A percentile compares a stretch with the other conserved stretches of the same genome.
phyloP scores from a whole-genome alignment of 2,888 invertebrate species.

The Ectropis crepuscularia region DNA sequence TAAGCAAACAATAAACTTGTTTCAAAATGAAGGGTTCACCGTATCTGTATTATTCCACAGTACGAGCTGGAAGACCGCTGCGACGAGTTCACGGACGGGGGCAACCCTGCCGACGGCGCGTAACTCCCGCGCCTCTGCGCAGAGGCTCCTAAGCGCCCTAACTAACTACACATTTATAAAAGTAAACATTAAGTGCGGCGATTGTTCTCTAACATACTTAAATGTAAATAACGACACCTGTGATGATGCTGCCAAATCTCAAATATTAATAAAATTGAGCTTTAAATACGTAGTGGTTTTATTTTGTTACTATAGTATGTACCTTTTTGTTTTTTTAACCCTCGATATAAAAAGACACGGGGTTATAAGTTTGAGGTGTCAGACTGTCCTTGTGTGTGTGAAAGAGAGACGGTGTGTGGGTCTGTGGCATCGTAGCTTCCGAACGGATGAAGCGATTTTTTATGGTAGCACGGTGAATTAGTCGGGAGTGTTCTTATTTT shows the following conservation, averaged over 20 bases:
- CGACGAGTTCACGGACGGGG: constrained; percentile 87
- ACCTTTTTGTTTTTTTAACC: not conserved
- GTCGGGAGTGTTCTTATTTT: too few relatives aligned
- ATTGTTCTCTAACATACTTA: constrained; percentile 6
- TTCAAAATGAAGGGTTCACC: not conserved
- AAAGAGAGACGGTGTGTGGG: too few relatives aligned
- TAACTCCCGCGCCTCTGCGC: constrained; percentile 12
- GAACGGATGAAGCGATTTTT: too few relatives aligned
- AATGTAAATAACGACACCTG: constrained; percentile 61
- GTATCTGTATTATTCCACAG: constrained; percentile 68
- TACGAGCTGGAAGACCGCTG: constrained; percentile 92
- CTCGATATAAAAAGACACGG: too few relatives aligned
- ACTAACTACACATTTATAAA: not conserved
- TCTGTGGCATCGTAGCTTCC: too few relatives aligned
- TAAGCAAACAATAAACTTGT: not conserved
- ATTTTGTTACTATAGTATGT: constrained; percentile 10
- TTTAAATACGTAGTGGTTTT: constrained; percentile 42
- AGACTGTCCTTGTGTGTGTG: too few relatives aligned
- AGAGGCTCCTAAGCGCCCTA: not conserved
- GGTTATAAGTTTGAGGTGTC: too few relatives aligned
- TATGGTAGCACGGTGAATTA: too few relatives aligned
- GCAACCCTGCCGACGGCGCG: constrained; percentile 32
- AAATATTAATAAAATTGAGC: constrained; percentile 18
- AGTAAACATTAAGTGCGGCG: not conserved
- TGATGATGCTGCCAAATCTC: constrained; percentile 63